Conservation (phyloP, 2,888 invertebrate species). For the Sinohyriopsis cumingii region DNA sequence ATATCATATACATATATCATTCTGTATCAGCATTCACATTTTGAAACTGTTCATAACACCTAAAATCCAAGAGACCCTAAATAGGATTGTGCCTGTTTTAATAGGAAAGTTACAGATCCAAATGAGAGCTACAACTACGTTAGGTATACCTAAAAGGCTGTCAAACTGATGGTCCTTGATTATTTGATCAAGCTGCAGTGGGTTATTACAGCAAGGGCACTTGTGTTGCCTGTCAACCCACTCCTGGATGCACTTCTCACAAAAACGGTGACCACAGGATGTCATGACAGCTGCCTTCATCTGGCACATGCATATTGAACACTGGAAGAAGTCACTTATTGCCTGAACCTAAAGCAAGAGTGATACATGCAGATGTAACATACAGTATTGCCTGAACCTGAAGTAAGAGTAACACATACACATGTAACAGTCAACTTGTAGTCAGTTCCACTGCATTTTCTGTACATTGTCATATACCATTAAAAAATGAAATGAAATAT, state of each 20-base stretch:
- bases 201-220: constrained; percentile 66
- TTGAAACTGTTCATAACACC: neutral
- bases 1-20: no score
- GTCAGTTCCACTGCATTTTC: no score
- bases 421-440: neutral
- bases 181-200: constrained; percentile 36
- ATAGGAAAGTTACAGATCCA: neutral
- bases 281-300: constrained; percentile 55
- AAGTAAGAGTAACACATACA: constrained; percentile 4
- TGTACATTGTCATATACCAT: no score
- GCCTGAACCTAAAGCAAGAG: constrained; percentile 41
- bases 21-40: neutral
- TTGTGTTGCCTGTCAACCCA: constrained; percentile 61
- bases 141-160: constrained; percentile 53
- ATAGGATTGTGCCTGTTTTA: neutral
- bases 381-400: constrained; percentile 43
- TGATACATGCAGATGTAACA: neutral
- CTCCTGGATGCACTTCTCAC: constrained; percentile 63
- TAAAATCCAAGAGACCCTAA: neutral
- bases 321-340: constrained; percentile 58
- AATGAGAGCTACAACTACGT: neutral
- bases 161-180: constrained; percentile 65
- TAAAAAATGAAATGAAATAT: no score
- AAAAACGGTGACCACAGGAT: constrained; percentile 66
- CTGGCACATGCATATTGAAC: constrained; percentile 65